Evolutionary conservation across 2,888 invertebrate genomes (phyloP).

Genomic region (Troglohyphantes excavatus): DNA sequence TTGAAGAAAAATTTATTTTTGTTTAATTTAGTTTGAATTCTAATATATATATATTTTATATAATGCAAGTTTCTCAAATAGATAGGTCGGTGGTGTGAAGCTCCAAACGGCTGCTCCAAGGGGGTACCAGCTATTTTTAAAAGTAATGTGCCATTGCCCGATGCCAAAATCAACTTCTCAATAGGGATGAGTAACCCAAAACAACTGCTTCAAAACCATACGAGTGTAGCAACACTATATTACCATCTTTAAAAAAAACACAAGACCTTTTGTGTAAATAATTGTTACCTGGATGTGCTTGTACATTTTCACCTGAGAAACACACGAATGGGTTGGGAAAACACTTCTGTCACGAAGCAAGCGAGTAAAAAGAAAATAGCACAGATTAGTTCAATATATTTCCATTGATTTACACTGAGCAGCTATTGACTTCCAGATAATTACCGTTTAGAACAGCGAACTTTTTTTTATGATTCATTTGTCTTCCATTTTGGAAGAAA

Average conservation of each 20-base stretch:
- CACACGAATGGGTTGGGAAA: slow-evolving; percentile 8
- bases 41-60: too few relatives aligned
- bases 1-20: too few relatives aligned
- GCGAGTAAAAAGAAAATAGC: too few relatives aligned
- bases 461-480: slow-evolving; percentile 31
- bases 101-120: too few relatives aligned
- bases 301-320: slow-evolving; percentile 12
- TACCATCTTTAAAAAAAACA: slow-evolving; percentile 1
- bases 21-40: too few relatives aligned
- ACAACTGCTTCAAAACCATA: too few relatives aligned
- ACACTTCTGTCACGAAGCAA: neutral
- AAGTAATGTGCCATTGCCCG: too few relatives aligned
- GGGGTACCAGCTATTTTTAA: too few relatives aligned
- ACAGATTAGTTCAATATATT: neutral
- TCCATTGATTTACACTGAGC: neutral
- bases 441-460: neutral
- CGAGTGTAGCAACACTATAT: neutral
- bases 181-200: too few relatives aligned
- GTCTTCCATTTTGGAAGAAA: neutral
- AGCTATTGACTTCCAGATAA: slow-evolving; percentile 6
- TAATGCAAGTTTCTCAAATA: too few relatives aligned
- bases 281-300: slow-evolving; percentile 12
- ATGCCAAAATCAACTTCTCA: too few relatives aligned
- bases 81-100: too few relatives aligned
- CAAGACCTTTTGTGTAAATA: slow-evolving; percentile 22